phyloP scores from a whole-genome alignment of 2,888 invertebrate genomes.

The Mimas tiliae region DNA sequence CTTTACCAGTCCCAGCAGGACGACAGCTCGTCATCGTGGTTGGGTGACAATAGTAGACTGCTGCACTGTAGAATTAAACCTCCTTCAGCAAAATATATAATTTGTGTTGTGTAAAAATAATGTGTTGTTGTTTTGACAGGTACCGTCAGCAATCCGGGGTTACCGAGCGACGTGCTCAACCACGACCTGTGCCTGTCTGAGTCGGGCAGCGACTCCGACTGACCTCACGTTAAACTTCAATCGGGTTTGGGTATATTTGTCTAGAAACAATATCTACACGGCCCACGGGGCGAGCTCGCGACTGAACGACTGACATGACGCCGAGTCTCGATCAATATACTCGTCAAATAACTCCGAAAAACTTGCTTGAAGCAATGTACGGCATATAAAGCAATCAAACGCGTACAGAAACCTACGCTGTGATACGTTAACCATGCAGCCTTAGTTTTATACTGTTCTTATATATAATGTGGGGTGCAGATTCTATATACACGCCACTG shows the following conservation, averaged over 20 bases:
- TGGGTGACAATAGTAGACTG: constrained; percentile 72
- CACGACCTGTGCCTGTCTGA: constrained; percentile 95
- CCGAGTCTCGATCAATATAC: constrained; percentile 12
- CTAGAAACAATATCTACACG: constrained; percentile 34
- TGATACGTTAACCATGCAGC: constrained; percentile 26
- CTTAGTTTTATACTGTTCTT: constrained; percentile 26
- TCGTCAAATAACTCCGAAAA: constrained; percentile 9
- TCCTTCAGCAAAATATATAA: too few species aligned
- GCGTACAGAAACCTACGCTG: constrained; percentile 26
- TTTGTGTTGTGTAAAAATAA: too few species aligned
- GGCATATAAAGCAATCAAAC: constrained; percentile 21
- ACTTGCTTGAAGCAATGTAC: constrained; percentile 13
- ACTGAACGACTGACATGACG: background rate
- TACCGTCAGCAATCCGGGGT: constrained; percentile 58
- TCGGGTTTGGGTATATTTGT: constrained; percentile 46
- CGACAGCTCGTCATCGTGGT: constrained; percentile 78
- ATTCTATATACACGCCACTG: constrained; percentile 23
- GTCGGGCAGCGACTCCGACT: constrained; percentile 92
- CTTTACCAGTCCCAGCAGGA: constrained; percentile 52
- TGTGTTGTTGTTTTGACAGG: constrained; percentile 43
- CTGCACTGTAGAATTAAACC: background rate
- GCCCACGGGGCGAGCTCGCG: constrained; percentile 27
- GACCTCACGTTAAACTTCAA: constrained; percentile 61
- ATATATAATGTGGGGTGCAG: constrained; percentile 25
- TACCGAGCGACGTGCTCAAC: constrained; percentile 88